Evolutionary conservation across 2,113 vertebrate species (phyloP).

Genomic region (Cebus imitator): DNA sequence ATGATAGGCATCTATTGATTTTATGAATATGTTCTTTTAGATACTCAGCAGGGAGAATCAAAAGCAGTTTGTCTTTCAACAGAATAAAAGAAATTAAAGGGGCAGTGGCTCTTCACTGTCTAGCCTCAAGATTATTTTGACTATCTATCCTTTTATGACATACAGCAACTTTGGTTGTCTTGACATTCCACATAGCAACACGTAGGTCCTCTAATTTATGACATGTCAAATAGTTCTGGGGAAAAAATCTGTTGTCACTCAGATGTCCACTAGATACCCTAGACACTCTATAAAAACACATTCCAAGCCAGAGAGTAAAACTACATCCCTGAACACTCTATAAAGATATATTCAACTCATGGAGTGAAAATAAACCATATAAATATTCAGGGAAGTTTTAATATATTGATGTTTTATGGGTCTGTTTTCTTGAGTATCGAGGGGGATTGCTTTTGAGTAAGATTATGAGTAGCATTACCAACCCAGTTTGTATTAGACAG

Average conservation of each 20-base stretch:
- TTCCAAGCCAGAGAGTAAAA: background rate
- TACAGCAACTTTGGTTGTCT: background rate
- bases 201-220: background rate
- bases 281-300: background rate
- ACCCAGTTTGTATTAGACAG: background rate
- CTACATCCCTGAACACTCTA: background rate
- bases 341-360: background rate
- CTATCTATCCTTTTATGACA: background rate
- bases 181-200: background rate
- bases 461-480: background rate
- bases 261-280: background rate
- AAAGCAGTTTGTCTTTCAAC: background rate
- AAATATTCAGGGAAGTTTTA: background rate
- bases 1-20: conserved; percentile 1
- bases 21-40: conserved; percentile 13
- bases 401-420: background rate
- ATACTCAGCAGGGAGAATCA: background rate
- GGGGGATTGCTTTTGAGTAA: background rate
- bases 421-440: background rate
- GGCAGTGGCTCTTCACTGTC: background rate
- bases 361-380: background rate
- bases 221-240: background rate
- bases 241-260: background rate
- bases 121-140: background rate
- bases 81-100: background rate